Evolutionary conservation across 2,888 invertebrate species (phyloP).

Genomic region (Morinoia aosen): DNA sequence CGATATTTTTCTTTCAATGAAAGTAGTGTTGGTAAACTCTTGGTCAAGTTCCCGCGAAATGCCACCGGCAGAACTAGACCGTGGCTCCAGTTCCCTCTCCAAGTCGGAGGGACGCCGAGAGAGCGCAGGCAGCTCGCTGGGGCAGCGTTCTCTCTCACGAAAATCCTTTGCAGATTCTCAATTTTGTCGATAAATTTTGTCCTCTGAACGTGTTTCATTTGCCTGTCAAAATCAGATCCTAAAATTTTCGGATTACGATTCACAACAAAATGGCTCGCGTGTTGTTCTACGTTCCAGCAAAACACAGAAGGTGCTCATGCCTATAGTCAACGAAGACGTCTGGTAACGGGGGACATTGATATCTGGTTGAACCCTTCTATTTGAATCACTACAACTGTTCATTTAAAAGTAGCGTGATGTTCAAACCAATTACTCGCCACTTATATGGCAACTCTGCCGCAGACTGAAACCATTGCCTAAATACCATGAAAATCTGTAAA

Average conservation of each 20-base stretch:
- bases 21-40: not conserved
- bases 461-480: not conserved
- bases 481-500: not conserved
- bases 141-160: not conserved
- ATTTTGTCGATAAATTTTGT: constrained; percentile 43
- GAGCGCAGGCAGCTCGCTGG: not conserved
- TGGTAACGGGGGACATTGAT: not conserved
- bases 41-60: not conserved
- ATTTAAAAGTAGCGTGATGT: not conserved
- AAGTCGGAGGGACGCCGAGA: too few relatives aligned
- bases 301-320: not conserved
- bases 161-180: not conserved
- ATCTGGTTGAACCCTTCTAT: not conserved
- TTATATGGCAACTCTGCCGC: not conserved
- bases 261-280: not conserved
- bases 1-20: not conserved
- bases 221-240: not conserved
- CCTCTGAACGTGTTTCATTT: constrained; percentile 19
- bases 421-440: not conserved
- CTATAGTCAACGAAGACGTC: not conserved
- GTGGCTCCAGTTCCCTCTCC: not conserved
- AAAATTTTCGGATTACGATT: too few relatives aligned
- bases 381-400: too few relatives aligned
- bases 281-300: not conserved
- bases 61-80: not conserved